Percentiles rank a stretch among this genome's conserved stretches.
Evolutionary conservation across 2,797 vertebrate genomes (phyloP).

Genomic region (Sarcoramphus papa): DNA sequence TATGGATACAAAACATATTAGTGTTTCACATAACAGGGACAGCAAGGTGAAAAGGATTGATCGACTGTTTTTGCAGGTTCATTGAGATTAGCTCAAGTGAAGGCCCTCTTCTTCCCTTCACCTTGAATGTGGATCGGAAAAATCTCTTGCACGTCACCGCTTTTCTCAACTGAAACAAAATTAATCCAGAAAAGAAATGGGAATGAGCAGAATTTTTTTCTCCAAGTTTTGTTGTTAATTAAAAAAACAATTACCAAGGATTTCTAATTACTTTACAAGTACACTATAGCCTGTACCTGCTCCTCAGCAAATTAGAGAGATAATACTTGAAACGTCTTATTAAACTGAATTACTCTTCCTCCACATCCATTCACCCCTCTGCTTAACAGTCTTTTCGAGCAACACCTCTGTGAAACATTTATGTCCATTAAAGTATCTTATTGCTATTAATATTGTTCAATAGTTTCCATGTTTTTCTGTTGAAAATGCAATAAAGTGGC

Average conservation of each 20-base stretch:
- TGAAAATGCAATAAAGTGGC: not conserved
- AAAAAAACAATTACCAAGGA: conserved; percentile 66
- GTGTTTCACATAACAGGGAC: not conserved
- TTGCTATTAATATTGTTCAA: conserved; percentile 26
- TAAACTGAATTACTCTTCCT: conserved; percentile 61
- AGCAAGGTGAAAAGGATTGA: not conserved
- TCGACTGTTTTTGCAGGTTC: not conserved
- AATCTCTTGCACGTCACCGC: conserved; percentile 25
- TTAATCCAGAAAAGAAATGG: conserved; percentile 61
- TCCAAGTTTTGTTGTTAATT: conserved; percentile 71
- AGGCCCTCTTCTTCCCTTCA: not conserved
- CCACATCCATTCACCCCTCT: conserved; percentile 44
- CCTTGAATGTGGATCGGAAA: conserved; percentile 23
- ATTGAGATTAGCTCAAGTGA: not conserved
- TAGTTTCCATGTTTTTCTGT: conserved; percentile 18
- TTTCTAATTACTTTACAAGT: conserved; percentile 72
- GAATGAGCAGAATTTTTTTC: conserved; percentile 10
- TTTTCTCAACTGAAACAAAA: conserved; percentile 56
- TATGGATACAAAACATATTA: not conserved
- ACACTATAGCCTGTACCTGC: conserved; percentile 43
- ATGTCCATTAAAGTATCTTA: conserved; percentile 34
- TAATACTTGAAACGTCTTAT: conserved; percentile 61
- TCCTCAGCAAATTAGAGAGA: conserved; percentile 65
- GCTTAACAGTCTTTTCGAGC: conserved; percentile 46
- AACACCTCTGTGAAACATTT: conserved; percentile 54